Evolutionary conservation across 1,140 invertebrate genomes (phyloP), one percentile per base, ranked within the genome.

Genomic region (Musca vetustissima): DNA sequence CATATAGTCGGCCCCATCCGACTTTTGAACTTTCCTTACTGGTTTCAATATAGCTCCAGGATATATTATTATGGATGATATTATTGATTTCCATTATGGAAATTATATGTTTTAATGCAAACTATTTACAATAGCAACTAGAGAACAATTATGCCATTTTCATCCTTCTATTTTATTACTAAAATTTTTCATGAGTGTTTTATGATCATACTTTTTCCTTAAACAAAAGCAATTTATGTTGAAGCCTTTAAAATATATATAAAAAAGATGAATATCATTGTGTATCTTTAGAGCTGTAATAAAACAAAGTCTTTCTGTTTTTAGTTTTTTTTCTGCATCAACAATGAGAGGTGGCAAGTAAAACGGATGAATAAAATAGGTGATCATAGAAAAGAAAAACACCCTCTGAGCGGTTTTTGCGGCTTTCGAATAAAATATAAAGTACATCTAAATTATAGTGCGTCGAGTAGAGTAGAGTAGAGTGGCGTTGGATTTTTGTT

Each of bases 391-490:
- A 52, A 52, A 52, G 21, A 32, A 59, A 59, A 59, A 59, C 55
- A 32, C 25, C 55, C 55, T 32, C 25, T n/a, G 17, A 59, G 28
- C 57, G 36, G 2, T 43, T 9, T 43, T 43, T 43, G 57, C 57
- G 57, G 57, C 57, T 9, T 43, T 9, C 1, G 36, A 43, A 43
- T 2, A 43, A 43, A 11, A 43, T 43, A 43, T 43, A 43, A 61
- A 61, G 21, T 36, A 61, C 57, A 61, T 61, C 57, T 61, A 61
- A 61, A 61, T 61, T 61, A 61, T 61, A 61, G 57, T 61, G 57
- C 57, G 57, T 61, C 36, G 55, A n/a, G 15, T 59, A n/a, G n/a
- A n/a, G n/a, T n/a, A n/a, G n/a, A n/a, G n/a, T n/a, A 15, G 24
- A 15, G 8, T 59, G 25, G n/a, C 11, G 55, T 49, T 49, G 15